Base-by-base conservation (phyloP, 2,113 vertebrate species). In the Vicugna pacos region DNA sequence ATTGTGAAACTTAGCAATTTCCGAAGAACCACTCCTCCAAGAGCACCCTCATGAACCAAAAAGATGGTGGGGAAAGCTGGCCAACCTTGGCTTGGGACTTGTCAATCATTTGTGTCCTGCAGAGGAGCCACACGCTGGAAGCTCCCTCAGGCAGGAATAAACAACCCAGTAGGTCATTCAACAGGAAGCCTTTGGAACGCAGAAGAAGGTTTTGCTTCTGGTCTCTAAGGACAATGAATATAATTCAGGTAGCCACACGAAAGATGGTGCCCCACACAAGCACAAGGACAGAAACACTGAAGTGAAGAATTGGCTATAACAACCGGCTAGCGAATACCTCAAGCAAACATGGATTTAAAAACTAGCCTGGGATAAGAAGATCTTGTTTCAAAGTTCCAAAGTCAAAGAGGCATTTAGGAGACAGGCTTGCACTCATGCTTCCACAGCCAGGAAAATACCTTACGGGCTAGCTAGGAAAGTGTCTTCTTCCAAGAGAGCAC, bases 381-480 rank as follows among this genome's bases (percentile, higher is more conserved):
- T 67, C 12, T 54, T 26, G 19, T 67, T 65, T 85, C 80, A 86
- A 72, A 80, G 65, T 24, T 35, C 65, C 58, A 32, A 67, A n/a
- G 30, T 52, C 28, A 80, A 67, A 16, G 20, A 73, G 20, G 64
- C 17, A 89, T 32, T 85, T 65, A 80, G 75, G 67, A 81, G 26
- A 52, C 11, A 50, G 6, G 32, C 42, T 54, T 50, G 70, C 42
- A 30, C 30, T 19, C 5, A 32, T 30, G 67, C 9, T 35, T 67
- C 28, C n/a, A 42, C 58, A 50, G 19, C 50, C 76, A 56, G 50
- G 76, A 56, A 79, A 35, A 56, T 79, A 35, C 7, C 19, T 79
- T 79, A 79, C 0, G 0, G 20, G 32, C 50, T 50, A 56, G 32
- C 32, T 19, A n/a, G 32, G 32, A 35, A 35, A 0, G 4, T 79